phyloP scores from a whole-genome alignment of 2,888 invertebrate genomes.

The Drosophila crucigera region DNA sequence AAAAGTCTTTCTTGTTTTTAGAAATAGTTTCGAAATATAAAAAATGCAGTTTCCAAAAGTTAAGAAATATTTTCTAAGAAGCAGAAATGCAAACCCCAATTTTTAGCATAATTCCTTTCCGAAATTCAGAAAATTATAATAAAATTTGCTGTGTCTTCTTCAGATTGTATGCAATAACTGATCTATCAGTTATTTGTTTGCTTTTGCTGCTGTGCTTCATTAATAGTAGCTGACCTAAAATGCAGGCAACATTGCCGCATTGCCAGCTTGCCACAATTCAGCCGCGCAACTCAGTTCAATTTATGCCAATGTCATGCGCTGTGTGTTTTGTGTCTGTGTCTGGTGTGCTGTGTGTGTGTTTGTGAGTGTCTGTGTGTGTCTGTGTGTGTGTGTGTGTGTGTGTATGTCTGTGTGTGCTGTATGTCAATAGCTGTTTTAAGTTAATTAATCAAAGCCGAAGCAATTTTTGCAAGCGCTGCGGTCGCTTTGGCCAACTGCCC shows the following conservation, averaged over 20 bases:
- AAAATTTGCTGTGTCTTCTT: not conserved
- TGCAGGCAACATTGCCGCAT: conserved; percentile 23
- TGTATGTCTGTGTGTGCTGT: conserved; percentile 13
- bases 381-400: conserved; percentile 27
- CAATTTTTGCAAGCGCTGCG: conserved; percentile 67
- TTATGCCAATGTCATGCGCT: conserved; percentile 68
- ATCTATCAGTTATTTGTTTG: not conserved
- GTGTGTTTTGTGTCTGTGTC: not conserved
- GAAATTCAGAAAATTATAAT: not conserved
- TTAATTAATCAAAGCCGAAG: conserved; percentile 76
- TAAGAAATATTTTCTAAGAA: not conserved
- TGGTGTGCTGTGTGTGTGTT: conserved; percentile 26
- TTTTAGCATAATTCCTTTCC: not conserved
- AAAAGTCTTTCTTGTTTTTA: not conserved
- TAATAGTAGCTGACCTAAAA: conserved; percentile 33
- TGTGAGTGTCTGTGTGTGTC: conserved; percentile 8
- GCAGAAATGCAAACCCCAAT: not conserved
- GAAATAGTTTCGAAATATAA: not conserved
- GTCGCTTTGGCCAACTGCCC: conserved; percentile 48
- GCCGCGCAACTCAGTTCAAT: conserved; percentile 70
- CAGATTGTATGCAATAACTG: not conserved
- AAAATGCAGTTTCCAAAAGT: not conserved
- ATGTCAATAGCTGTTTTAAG: conserved; percentile 73
- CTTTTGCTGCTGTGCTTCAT: conserved; percentile 23
- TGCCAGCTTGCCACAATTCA: conserved; percentile 29